Conservation (phyloP, 1,140 invertebrate species). For the Harpegnathos saltator region DNA sequence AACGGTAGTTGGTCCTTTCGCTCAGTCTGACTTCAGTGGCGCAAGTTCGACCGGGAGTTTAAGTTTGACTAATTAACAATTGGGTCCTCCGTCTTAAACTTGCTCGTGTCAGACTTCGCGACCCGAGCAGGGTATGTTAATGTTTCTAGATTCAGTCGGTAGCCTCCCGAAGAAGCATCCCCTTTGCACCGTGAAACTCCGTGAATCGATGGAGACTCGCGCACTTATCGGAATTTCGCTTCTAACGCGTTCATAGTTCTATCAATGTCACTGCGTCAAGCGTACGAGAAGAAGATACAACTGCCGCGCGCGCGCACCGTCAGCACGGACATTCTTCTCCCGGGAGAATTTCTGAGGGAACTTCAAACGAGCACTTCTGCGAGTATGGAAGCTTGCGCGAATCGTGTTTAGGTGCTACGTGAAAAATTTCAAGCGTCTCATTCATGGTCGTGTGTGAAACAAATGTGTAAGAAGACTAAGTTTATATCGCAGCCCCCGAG, state of each 20-base stretch:
- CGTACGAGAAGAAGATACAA: too few species aligned
- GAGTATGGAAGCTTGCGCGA: not conserved
- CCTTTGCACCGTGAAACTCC: not conserved
- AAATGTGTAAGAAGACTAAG: not conserved
- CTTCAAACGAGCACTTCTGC: not conserved
- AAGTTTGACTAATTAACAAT: conserved; percentile 58
- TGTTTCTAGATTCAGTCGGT: conserved; percentile 15
- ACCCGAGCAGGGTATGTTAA: conserved; percentile 17
- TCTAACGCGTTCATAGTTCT: too few species aligned
- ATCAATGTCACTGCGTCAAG: too few species aligned
- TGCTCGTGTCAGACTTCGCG: not conserved
- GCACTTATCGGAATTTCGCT: too few species aligned
- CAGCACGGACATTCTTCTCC: not conserved
- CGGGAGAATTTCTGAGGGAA: not conserved
- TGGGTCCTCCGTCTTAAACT: conserved; percentile 15
- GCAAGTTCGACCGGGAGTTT: conserved; percentile 48
- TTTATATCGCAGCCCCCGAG: conserved; percentile 19
- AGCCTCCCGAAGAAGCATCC: not conserved
- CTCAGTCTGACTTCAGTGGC: conserved; percentile 13
- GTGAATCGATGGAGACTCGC: too few species aligned
- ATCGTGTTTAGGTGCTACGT: conserved; percentile 7
- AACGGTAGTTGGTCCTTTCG: conserved; percentile 33
- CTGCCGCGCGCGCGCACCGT: not conserved
- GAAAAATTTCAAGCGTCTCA: conserved; percentile 3
- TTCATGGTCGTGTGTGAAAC: conserved; percentile 5